A percentile compares a stretch with the other conserved stretches of the same genome.
Conservation (phyloP, 2,113 vertebrate genomes). For the Sphyrna mokarran region DNA sequence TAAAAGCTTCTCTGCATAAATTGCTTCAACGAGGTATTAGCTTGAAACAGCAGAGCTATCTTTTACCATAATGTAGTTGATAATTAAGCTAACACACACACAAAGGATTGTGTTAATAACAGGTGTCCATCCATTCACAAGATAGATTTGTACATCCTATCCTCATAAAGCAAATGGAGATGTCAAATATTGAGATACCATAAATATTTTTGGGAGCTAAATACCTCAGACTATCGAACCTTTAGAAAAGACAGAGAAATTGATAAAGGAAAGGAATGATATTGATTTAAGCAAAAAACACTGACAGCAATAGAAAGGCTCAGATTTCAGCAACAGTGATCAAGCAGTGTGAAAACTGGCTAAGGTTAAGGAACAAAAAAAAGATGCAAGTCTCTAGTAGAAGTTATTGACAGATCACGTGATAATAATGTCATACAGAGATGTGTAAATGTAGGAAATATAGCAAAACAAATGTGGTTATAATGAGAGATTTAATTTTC, state of each 20-base stretch:
- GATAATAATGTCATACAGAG: neutral
- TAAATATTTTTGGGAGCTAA: conserved; percentile 9
- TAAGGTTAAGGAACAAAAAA: neutral
- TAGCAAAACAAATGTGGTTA: neutral
- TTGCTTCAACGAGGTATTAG: conserved; percentile 9
- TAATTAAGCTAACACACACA: neutral
- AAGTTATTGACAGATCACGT: neutral
- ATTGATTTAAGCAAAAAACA: neutral
- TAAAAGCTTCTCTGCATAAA: conserved; percentile 4
- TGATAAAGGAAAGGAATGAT: neutral
- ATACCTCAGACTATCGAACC: neutral
- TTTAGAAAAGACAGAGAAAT: neutral
- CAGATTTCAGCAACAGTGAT: neutral
- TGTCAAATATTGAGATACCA: neutral
- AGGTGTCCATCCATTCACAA: neutral
- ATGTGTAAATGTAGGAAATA: neutral
- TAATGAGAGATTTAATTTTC: neutral
- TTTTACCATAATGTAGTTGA: conserved; percentile 3
- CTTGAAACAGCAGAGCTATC: neutral
- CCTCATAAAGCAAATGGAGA: neutral
- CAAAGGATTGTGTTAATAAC: neutral
- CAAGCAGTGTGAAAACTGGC: neutral
- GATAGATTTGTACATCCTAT: neutral
- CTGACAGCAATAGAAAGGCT: neutral
- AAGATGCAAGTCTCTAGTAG: neutral